Evolutionary conservation across 2,888 invertebrate genomes (phyloP), one percentile per base, ranked within the genome.

Genomic region (Gerosis bhagava): DNA sequence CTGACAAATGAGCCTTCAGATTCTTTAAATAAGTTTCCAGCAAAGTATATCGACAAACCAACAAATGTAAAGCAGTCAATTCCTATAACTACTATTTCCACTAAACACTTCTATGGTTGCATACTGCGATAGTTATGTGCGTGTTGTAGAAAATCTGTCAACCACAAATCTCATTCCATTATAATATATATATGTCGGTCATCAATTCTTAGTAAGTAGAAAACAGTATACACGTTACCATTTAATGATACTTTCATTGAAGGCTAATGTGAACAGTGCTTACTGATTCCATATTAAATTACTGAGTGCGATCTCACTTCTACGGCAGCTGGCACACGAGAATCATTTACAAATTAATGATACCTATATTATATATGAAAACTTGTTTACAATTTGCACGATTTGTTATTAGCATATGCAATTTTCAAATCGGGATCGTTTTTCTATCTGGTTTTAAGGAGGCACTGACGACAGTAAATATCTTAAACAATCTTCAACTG

Each of bases 281-380:
- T 28, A 29, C 29, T 22, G 36, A 22, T 26, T 36, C 36, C 29
- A 36, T 10, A 44, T 44, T 44, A 24, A 44, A 29, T 36, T 24
- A 44, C n/a, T 29, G 12, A 17, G 25, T 16, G 11, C 35, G 44
- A 44, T 44, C 44, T 44, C 44, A 36, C 40, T 15, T 1, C 15
- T 6, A 15, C 11, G 13, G 29, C 16, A 2, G 16, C 5, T 11
- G 8, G 19, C 21, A 29, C 44, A 35, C 26, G 35, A 26, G 32
- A 26, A 28, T 29, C 36, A 44, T 45, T 45, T 37, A 36, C 44
- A 45, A 45, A 45, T 37, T 45, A 45, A 45, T 45, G 28, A 37
- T 15, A 26, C 22, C 22, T 10, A 22, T 36, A 36, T n/a, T n/a
- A n/a, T n/a, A n/a, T n/a, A n/a, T n/a, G 29, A 44, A 36, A 44